These are phyloP conservation scores for Synergus japonicus DNA, from an alignment of 2,888 invertebrate species.

Conservation along the genomic window DNA sequence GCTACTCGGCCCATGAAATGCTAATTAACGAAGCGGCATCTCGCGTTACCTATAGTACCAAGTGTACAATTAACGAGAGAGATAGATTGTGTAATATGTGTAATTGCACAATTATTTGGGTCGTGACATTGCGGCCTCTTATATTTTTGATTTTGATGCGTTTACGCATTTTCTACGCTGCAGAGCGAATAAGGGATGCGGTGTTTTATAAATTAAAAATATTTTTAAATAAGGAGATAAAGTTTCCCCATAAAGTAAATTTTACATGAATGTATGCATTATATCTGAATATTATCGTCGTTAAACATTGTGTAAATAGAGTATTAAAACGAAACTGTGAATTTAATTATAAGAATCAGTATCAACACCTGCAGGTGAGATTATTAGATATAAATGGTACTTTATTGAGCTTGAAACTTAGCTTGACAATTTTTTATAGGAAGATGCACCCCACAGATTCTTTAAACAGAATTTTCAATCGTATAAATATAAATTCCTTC, in stretches of 20 bases:
- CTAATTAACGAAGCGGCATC: conserved; percentile 16
- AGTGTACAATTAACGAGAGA: conserved; percentile 33
- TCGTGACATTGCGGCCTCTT: background rate
- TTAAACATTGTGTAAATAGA: background rate
- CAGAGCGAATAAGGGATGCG: background rate
- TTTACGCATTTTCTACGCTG: background rate
- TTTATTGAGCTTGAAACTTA: background rate
- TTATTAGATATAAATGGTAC: background rate
- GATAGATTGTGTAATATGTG: conserved; percentile 9
- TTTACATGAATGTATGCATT: background rate
- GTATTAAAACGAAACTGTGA: background rate
- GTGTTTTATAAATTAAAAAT: background rate
- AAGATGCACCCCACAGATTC: background rate
- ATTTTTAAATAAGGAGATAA: background rate
- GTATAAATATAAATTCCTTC: background rate
- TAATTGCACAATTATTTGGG: conserved; percentile 19
- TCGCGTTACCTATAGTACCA: conserved; percentile 24
- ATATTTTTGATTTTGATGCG: conserved; percentile 21
- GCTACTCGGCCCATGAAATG: conserved; percentile 34
- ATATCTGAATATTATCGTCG: background rate
- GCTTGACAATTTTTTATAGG: background rate
- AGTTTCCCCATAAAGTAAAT: background rate
- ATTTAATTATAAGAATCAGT: background rate
- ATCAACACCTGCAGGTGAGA: background rate
- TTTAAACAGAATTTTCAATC: too few relatives aligned